A percentile compares a stretch with the other conserved stretches of the same genome.
Conservation (phyloP, 2,113 vertebrate species). For the Elephantulus edwardii region DNA sequence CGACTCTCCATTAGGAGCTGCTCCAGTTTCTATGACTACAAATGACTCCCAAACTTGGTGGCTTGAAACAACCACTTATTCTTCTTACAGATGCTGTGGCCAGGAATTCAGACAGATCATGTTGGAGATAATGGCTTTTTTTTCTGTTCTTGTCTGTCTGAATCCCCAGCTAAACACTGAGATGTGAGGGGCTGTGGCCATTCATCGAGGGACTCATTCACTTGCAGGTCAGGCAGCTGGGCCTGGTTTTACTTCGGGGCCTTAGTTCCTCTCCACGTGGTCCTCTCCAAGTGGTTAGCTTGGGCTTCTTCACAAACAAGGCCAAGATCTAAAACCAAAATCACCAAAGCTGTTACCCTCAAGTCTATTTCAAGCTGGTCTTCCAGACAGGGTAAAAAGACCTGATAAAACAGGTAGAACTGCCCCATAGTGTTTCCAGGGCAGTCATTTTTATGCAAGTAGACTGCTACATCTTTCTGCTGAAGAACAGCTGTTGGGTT, state of each 20-base stretch:
- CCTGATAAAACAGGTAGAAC: neutral
- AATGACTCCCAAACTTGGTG: neutral
- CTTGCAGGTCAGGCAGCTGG: neutral
- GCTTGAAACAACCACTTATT: too few species aligned
- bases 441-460: neutral
- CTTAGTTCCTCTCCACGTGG: neutral
- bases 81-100: rapidly evolving
- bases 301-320: neutral
- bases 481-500: too few species aligned
- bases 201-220: neutral
- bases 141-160: neutral
- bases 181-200: too few species aligned
- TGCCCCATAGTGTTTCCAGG: neutral
- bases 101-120: neutral
- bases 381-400: too few species aligned
- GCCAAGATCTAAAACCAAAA: neutral
- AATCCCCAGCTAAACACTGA: neutral
- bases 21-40: neutral
- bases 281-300: neutral
- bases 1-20: neutral
- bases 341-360: neutral
- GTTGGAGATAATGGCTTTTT: neutral
- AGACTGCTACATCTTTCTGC: neutral
- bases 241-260: neutral
- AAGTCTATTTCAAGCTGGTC: neutral